phyloP scores from a whole-genome alignment of 2,113 vertebrate species.

The Sinocyclocheilus anshuiensis region DNA sequence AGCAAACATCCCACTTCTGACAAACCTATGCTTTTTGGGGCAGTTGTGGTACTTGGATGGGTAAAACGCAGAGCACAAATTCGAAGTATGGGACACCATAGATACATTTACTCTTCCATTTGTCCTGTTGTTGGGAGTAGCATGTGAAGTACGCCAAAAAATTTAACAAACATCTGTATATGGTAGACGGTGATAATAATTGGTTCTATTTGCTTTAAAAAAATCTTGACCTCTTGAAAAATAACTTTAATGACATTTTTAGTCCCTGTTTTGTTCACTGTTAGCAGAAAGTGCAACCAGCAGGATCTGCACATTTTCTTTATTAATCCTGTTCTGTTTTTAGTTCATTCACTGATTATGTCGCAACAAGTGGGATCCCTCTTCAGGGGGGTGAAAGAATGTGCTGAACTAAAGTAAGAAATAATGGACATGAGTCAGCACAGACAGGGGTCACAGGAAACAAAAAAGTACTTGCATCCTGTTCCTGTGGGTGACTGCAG shows the following conservation, averaged over 20 bases:
- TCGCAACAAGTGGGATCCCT: not conserved
- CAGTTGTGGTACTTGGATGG: too few species aligned
- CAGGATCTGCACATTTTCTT: not conserved
- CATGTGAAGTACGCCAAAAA: too few species aligned
- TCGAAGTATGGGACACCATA: too few species aligned
- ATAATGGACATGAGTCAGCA: constrained; percentile 15
- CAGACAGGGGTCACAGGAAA: not conserved
- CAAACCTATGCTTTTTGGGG: too few species aligned
- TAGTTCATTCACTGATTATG: not conserved
- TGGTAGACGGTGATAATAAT: too few species aligned
- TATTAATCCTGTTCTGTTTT: not conserved
- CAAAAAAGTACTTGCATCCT: not conserved
- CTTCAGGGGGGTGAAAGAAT: not conserved
- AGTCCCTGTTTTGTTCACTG: not conserved
- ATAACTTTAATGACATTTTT: not conserved
- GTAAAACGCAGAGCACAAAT: too few species aligned
- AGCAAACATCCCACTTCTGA: too few species aligned
- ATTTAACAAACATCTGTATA: too few species aligned
- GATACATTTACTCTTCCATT: too few species aligned
- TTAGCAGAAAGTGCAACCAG: not conserved
- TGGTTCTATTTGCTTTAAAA: too few species aligned
- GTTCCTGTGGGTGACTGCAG: not conserved
- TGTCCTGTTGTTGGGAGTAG: too few species aligned
- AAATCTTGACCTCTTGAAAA: not conserved
- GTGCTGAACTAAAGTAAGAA: not conserved